Percentiles rank a stretch among this genome's conserved stretches.
phyloP scores from a whole-genome alignment of 2,797 vertebrate genomes.

The Numenius phaeopus region DNA sequence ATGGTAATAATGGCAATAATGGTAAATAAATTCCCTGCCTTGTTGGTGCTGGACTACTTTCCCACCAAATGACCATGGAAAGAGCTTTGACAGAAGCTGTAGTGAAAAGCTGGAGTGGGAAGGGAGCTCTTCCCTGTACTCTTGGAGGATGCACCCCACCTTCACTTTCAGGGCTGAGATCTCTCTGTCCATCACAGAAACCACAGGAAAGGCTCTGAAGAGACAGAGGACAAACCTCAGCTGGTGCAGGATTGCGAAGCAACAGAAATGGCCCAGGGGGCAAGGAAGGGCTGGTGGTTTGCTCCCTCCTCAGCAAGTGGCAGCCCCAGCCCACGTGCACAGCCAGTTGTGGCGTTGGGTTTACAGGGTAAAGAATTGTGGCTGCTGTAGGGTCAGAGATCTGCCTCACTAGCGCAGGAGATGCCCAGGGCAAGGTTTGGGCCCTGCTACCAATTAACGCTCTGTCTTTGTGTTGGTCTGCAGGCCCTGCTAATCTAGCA shows the following conservation, averaged over 20 bases:
- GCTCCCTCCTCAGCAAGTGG: not conserved
- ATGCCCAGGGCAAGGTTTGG: not conserved
- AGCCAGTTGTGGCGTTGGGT: not conserved
- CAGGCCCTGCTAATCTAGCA: not conserved
- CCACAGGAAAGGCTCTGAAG: not conserved
- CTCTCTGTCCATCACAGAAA: not conserved
- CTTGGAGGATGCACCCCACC: not conserved
- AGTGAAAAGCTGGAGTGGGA: not conserved
- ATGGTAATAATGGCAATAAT: not conserved
- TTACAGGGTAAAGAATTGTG: not conserved
- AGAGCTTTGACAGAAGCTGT: not conserved
- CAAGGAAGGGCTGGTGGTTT: not conserved
- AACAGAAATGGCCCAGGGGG: not conserved
- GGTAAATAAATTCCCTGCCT: not conserved
- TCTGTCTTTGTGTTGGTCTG: not conserved
- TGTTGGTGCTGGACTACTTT: not conserved
- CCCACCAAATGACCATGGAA: not conserved
- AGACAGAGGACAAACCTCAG: not conserved
- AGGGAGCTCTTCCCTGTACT: not conserved
- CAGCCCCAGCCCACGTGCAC: not conserved
- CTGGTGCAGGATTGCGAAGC: not conserved
- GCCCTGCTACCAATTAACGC: not conserved
- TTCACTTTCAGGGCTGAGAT: not conserved
- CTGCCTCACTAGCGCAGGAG: not conserved
- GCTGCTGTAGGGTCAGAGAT: not conserved